A percentile compares a stretch with the other conserved stretches of the same genome.
phyloP scores from a whole-genome alignment of 2,888 invertebrate species.

The Oconnorella tubifera region DNA sequence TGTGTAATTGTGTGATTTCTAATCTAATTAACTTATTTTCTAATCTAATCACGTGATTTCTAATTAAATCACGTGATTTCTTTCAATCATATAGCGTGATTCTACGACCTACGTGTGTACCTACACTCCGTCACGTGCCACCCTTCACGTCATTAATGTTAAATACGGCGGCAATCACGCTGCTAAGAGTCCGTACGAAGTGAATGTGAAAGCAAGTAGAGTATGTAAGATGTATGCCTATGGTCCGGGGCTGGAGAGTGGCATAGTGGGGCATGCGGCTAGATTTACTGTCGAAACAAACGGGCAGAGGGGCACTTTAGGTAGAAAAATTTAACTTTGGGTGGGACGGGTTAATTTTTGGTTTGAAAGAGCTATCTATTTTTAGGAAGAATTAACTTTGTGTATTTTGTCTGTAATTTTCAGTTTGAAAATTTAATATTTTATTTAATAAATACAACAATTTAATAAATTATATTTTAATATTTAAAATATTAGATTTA shows the following conservation, averaged over 20 bases:
- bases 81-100: too few relatives aligned
- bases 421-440: too few relatives aligned
- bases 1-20: conserved; percentile 19
- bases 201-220: conserved; percentile 12
- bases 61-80: too few relatives aligned
- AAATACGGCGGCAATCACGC: conserved; percentile 76
- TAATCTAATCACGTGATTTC: too few relatives aligned
- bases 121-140: conserved; percentile 71
- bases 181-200: conserved; percentile 48
- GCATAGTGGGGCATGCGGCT: conserved; percentile 14
- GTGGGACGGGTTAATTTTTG: conserved; percentile 25
- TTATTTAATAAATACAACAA: too few relatives aligned
- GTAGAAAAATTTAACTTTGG: conserved; percentile 7
- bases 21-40: too few relatives aligned
- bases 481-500: too few relatives aligned
- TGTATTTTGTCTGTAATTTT: too few relatives aligned
- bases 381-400: too few relatives aligned
- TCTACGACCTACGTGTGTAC: conserved; percentile 68
- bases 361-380: too few relatives aligned
- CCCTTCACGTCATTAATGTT: conserved; percentile 74
- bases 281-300: conserved; percentile 24
- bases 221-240: conserved; percentile 16
- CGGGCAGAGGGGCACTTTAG: conserved; percentile 21
- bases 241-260: conserved; percentile 16
- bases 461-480: too few relatives aligned